Evolutionary conservation across 2,888 invertebrate species (phyloP), one percentile per base, ranked within the genome.

Genomic region (Machimus atricapillus): DNA sequence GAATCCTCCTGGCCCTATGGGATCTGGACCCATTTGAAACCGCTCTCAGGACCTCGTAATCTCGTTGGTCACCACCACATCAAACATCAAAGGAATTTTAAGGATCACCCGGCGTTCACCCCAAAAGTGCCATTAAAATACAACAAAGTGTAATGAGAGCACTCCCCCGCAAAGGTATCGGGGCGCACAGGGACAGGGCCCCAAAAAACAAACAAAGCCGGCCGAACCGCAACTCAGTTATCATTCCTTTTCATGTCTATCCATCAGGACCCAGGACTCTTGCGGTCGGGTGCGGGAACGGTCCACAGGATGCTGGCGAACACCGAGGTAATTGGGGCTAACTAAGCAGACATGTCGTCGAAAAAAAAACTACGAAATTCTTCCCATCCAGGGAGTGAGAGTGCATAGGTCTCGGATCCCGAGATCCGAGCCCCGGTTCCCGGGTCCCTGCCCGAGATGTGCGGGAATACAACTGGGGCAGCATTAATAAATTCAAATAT

Each of bases 41-140:
- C 27, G 43, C 27, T 85, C 46, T 58, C 85, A 37, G 66, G 23
- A 2, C 73, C 85, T 85, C 81, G 87, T 88, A 88, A 88, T 88
- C 88, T 86, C 86, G 81, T 88, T 87, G 88, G 88, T 88, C 88
- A 88, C 86, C 86, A 37, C 74, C 73, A 82, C 88, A 88, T 88
- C 88, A 88, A 82, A 88, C 87, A 88, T 88, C 88, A 88, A 88
- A 88, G 88, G 86, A 88, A 88, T 88, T 88, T 79, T 82, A 87
- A 87, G 88, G 87, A 88, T 88, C 87, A 85, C 88, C 85, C 85
- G 82, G 79, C 46, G 85, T 56, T 73, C 85, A 74, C 87, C 34
- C 76, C 85, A 76, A 83, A 52, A 82, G 83, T 78, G 78, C 88
- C 74, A 87, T 88, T 88, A 87, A 87, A 87, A 86, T 85, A 81